Percentiles rank a stretch among this genome's conserved stretches.
Conservation (phyloP, 2,888 invertebrate genomes). For the Orchesellides sinensis region DNA sequence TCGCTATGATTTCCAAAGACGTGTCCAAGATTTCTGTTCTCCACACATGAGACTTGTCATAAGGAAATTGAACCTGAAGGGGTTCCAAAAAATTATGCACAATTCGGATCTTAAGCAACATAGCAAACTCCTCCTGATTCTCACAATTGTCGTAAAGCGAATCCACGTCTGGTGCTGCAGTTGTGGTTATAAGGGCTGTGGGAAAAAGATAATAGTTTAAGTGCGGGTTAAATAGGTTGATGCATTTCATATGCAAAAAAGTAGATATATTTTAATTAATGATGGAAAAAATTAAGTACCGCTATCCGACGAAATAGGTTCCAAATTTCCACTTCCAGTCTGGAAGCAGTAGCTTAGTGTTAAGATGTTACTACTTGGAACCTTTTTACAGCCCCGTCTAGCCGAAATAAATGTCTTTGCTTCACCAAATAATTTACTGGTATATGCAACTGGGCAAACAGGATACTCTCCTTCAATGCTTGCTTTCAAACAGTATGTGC, state of each 20-base stretch:
- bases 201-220: too few species aligned
- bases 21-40: slow-evolving; percentile 41
- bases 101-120: slow-evolving; percentile 12
- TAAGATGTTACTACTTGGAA: too few species aligned
- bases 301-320: neutral
- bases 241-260: too few species aligned
- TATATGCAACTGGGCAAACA: slow-evolving; percentile 30
- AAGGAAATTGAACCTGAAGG: slow-evolving; percentile 41
- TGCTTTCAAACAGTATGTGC: slow-evolving; percentile 29
- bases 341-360: slow-evolving; percentile 35
- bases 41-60: slow-evolving; percentile 37
- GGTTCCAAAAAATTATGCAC: slow-evolving; percentile 20
- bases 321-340: slow-evolving; percentile 31
- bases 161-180: neutral
- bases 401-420: neutral
- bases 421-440: neutral
- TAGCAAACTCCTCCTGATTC: neutral
- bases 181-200: neutral
- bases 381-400: neutral
- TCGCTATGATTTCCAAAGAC: slow-evolving; percentile 22
- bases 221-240: too few species aligned
- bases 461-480: neutral
- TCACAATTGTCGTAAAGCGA: slow-evolving; percentile 19
- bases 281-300: neutral
- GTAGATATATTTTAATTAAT: too few species aligned